Evolutionary conservation across 2,113 vertebrate species (phyloP).

Genomic region (Speoplatyrhinus poulsoni): DNA sequence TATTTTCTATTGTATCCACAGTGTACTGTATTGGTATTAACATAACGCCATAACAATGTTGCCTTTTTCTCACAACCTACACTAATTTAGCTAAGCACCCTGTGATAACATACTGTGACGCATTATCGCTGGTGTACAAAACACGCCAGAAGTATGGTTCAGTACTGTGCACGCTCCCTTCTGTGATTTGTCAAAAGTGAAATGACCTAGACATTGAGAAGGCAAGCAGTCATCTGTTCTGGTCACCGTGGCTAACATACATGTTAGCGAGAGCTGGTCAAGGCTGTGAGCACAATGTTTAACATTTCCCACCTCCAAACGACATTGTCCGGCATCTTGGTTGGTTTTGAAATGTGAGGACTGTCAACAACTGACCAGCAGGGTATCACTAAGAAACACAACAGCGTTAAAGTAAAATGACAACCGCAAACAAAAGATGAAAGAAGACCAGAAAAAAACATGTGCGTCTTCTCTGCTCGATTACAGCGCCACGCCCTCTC

Average conservation of each 20-base stretch:
- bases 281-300: not conserved
- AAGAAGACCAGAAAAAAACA: not conserved
- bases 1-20: not conserved
- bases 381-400: not conserved
- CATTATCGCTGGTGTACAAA: conserved; percentile 46
- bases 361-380: not conserved
- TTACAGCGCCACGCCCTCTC: not conserved
- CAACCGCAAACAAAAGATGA: conserved; percentile 1
- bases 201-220: not conserved
- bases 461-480: too few species aligned
- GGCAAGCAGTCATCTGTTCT: not conserved
- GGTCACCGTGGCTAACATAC: not conserved
- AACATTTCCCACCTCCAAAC: not conserved
- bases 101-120: conserved; percentile 4
- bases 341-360: not conserved
- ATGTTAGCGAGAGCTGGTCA: not conserved
- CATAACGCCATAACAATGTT: conserved; percentile 6
- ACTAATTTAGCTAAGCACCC: not conserved
- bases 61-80: not conserved
- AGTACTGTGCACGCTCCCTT: conserved; percentile 19
- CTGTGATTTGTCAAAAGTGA: not conserved
- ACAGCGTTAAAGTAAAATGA: conserved; percentile 6
- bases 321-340: conserved; percentile 2
- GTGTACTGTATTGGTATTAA: not conserved
- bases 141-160: not conserved